phyloP scores from a whole-genome alignment of 2,113 vertebrate genomes.

The Xiphophorus maculatus region DNA sequence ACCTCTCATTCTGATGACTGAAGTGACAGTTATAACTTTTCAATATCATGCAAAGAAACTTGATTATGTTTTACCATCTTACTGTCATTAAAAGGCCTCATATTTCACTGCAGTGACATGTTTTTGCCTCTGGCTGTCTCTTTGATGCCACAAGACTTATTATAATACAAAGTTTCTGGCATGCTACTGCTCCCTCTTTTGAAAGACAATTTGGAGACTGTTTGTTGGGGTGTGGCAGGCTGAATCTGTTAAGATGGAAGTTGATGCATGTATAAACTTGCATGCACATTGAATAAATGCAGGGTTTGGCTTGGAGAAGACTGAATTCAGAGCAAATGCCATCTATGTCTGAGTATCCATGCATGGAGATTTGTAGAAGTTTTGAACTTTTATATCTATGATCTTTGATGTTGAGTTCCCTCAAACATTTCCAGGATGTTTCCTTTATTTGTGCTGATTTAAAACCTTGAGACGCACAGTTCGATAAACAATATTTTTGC shows the following conservation, averaged over 20 bases:
- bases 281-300: slow-evolving; percentile 17
- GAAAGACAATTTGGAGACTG: slow-evolving; percentile 22
- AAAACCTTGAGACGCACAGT: too few relatives aligned
- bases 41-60: neutral
- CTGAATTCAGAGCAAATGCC: slow-evolving; percentile 4
- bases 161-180: slow-evolving; percentile 34
- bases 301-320: slow-evolving; percentile 19
- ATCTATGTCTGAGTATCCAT: neutral
- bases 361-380: neutral
- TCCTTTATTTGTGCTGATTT: too few relatives aligned
- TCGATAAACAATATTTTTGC: too few relatives aligned
- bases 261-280: slow-evolving; percentile 41
- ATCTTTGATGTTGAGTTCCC: neutral
- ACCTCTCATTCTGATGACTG: neutral
- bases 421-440: too few relatives aligned
- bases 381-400: neutral
- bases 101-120: slow-evolving; percentile 16
- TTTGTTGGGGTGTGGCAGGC: slow-evolving; percentile 51
- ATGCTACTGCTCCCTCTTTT: slow-evolving; percentile 17
- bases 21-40: slow-evolving; percentile 6
- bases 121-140: slow-evolving; percentile 30
- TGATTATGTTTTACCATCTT: slow-evolving; percentile 20
- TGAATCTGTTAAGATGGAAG: slow-evolving; percentile 33
- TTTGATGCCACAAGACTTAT: slow-evolving; percentile 20
- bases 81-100: slow-evolving; percentile 9